Percentiles rank a stretch among this genome's conserved stretches.
Conservation (phyloP, 2,888 invertebrate species). For the Disparrhopalites patrizii region DNA sequence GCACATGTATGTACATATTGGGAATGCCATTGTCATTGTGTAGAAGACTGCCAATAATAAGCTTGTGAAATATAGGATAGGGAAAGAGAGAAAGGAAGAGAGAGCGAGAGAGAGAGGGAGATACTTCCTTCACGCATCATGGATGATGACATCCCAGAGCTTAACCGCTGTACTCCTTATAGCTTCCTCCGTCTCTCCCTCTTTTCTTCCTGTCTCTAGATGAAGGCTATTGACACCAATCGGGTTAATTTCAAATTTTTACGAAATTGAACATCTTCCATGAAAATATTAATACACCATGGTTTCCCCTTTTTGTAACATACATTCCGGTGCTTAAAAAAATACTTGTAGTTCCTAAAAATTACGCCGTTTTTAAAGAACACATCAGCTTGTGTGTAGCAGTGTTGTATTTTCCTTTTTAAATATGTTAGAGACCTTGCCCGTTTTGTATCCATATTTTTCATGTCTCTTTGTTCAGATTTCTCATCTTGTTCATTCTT, state of each 20-base stretch:
- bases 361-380: no score
- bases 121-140: background rate
- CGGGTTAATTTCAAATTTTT: no score
- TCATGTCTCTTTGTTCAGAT: background rate
- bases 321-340: no score
- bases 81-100: slow-evolving; percentile 3
- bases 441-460: background rate
- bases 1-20: background rate
- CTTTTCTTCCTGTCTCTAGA: background rate
- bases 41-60: background rate
- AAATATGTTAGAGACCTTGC: no score
- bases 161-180: background rate
- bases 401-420: no score
- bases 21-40: no score
- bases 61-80: background rate
- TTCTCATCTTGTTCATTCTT: no score
- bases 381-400: no score
- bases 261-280: no score
- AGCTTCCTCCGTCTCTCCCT: background rate
- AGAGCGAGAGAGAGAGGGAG: background rate
- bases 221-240: background rate
- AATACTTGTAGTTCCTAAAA: no score
- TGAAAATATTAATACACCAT: no score
- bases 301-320: no score
- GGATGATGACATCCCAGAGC: background rate